Evolutionary conservation across 1,140 invertebrate genomes (phyloP).

Genomic region (Drosophila insularis): DNA sequence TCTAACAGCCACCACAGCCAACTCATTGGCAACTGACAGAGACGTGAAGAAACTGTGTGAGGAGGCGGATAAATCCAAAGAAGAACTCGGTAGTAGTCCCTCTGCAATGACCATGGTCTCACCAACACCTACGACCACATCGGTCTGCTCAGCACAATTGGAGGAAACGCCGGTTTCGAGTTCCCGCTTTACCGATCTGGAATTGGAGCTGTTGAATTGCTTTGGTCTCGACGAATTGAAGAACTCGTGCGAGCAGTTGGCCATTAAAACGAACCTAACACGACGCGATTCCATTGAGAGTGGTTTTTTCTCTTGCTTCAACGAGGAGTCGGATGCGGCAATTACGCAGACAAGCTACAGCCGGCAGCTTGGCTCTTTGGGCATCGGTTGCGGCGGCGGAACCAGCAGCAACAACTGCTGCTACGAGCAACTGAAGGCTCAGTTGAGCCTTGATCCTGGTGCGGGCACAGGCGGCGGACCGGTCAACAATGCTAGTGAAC

Average conservation of each 20-base stretch:
- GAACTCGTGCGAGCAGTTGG: conserved; percentile 58
- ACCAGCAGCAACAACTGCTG: conserved; percentile 58
- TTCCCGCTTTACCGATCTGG: conserved; percentile 56
- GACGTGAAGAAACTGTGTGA: conserved; percentile 59
- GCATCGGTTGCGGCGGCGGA: conserved; percentile 46
- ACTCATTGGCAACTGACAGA: too few relatives aligned
- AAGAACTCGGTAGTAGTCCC: conserved; percentile 27
- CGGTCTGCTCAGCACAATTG: conserved; percentile 22
- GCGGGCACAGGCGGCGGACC: conserved; percentile 59
- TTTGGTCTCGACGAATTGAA: conserved; percentile 62
- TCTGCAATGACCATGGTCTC: conserved; percentile 31
- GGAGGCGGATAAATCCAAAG: conserved; percentile 46
- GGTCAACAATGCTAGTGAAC: conserved; percentile 54
- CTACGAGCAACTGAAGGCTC: conserved; percentile 75
- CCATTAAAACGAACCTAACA: conserved; percentile 82
- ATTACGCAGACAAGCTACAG: conserved; percentile 65
- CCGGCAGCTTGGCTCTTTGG: conserved; percentile 55
- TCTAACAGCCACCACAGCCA: conserved; percentile 35
- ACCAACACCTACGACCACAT: conserved; percentile 23
- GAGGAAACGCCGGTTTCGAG: conserved; percentile 47
- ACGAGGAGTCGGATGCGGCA: conserved; percentile 86
- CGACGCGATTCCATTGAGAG: conserved; percentile 93
- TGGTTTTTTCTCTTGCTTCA: conserved; percentile 93
- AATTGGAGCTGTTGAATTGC: conserved; percentile 59
- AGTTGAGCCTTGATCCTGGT: conserved; percentile 83